Percentiles rank a stretch among this genome's conserved stretches.
phyloP scores from a whole-genome alignment of 2,797 vertebrate species.

The Menidia menidia region DNA sequence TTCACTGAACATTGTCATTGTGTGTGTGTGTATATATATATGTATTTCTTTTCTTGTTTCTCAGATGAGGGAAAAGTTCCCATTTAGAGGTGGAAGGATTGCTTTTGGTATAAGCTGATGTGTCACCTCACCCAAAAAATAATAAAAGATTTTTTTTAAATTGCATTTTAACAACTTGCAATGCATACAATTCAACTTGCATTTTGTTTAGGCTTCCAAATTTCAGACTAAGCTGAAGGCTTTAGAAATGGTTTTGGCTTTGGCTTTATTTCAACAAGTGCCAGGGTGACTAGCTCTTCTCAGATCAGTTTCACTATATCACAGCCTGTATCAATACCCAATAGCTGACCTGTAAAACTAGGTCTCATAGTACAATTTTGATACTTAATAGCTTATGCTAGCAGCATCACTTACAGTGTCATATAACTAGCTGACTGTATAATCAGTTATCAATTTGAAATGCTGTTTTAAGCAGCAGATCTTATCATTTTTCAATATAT shows the following conservation, averaged over 20 bases:
- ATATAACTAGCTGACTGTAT: not conserved
- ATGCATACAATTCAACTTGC: not conserved
- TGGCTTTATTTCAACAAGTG: too few relatives aligned
- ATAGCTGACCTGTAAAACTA: too few relatives aligned
- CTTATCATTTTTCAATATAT: not conserved
- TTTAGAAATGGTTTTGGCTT: not conserved
- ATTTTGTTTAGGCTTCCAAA: not conserved
- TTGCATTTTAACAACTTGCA: not conserved
- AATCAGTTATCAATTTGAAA: not conserved
- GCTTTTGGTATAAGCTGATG: not conserved
- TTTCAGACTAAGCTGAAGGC: not conserved
- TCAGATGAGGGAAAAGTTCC: too few relatives aligned
- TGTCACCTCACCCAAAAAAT: too few relatives aligned
- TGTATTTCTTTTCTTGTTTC: too few relatives aligned
- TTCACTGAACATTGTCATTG: constrained; percentile 17
- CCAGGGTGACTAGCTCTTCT: too few relatives aligned
- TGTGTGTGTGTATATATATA: not conserved
- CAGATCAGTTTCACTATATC: too few relatives aligned
- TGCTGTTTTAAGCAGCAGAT: not conserved
- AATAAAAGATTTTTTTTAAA: not conserved
- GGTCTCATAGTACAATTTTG: not conserved
- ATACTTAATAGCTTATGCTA: not conserved
- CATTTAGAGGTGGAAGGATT: not conserved
- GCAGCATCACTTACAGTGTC: not conserved
- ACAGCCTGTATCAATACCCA: too few relatives aligned